Percentiles rank a stretch among this genome's conserved stretches.
These are phyloP conservation scores for Agrotis ipsilon DNA, from an alignment of 2,888 invertebrate genomes.

Conservation along the genomic window DNA sequence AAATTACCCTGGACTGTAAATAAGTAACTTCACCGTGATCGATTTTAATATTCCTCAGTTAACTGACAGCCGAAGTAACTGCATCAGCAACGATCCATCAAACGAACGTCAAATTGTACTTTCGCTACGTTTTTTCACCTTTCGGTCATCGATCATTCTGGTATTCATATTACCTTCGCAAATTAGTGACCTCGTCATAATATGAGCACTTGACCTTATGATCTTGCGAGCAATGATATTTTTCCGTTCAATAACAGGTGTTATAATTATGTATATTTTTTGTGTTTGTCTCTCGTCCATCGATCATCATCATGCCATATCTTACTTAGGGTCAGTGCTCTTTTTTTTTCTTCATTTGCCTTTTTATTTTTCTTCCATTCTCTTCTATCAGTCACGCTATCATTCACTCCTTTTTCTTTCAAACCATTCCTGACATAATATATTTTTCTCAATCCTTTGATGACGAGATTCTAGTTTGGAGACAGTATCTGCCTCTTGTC, in stretches of 20 bases:
- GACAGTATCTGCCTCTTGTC: background rate
- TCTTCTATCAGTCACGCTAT: no score
- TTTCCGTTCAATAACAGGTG: conserved; percentile 10
- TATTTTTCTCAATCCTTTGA: no score
- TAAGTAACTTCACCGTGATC: conserved; percentile 6
- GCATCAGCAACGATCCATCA: conserved; percentile 34
- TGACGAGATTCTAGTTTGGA: no score
- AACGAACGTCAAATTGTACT: conserved; percentile 22
- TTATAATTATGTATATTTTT: background rate
- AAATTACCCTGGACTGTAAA: conserved; percentile 3
- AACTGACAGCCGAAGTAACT: conserved; percentile 18
- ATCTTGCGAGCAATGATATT: conserved; percentile 24
- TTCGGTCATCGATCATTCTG: conserved; percentile 40
- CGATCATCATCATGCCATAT: no score
- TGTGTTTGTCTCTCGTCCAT: background rate
- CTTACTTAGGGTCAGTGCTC: no score
- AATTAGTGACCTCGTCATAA: conserved; percentile 48
- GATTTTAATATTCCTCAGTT: conserved; percentile 32
- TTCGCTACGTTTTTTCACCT: conserved; percentile 15
- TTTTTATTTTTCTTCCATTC: no score
- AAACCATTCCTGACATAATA: no score
- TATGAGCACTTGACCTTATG: conserved; percentile 46
- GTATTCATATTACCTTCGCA: conserved; percentile 17
- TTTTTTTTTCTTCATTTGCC: no score
- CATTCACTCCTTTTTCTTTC: no score